Base-by-base conservation (phyloP, 2,113 vertebrate genomes). In the Malurus melanocephalus region DNA sequence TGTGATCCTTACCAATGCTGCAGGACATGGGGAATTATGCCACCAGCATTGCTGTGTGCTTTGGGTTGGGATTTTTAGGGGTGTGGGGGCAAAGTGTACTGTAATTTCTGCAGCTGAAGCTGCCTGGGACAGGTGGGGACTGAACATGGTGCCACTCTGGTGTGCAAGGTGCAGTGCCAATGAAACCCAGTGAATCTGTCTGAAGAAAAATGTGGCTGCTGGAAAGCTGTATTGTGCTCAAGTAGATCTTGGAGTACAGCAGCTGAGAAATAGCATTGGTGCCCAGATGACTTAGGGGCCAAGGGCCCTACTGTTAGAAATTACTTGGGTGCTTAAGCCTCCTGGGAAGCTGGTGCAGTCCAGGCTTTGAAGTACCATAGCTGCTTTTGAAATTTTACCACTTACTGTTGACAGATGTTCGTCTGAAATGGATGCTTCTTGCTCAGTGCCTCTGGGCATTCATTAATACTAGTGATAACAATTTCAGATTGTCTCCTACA, bases 401-500 rank as follows among this genome's bases (percentile, higher is more conserved):
- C 75, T 92, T 89, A 56, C 23, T 82, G 72, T 87, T 95, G 93
- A 87, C 93, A 96, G 93, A 93, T 92, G 91, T 93, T 93, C 21
- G 0, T 90, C 89, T 96, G 82, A 93, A 94, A 95, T 94, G 79
- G 75, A 91, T 92, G 87, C 72, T 94, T 89, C 87, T 91, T 85
- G 48, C 92, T 82, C 1, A 0, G 17, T 55, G 93, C 94, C 94
- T 89, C 93, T 87, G 85, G 94, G 93, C 87, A 22, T 93, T 94
- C 92, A 92, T 93, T 94, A 92, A 89, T 94, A 87, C 72, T 65
- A 74, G 71, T 45, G 93, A 91, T 95, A 94, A 93, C 72, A 82
- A 77, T 92, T 92, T 87, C 79, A 89, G 60, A 85, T 92, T 90
- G 85, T 76, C 85, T 94, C 67, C 75, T 89, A 40, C 65, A 91